Evolutionary conservation across 2,797 vertebrate species (phyloP).

Genomic region (Argyrosomus regius): DNA sequence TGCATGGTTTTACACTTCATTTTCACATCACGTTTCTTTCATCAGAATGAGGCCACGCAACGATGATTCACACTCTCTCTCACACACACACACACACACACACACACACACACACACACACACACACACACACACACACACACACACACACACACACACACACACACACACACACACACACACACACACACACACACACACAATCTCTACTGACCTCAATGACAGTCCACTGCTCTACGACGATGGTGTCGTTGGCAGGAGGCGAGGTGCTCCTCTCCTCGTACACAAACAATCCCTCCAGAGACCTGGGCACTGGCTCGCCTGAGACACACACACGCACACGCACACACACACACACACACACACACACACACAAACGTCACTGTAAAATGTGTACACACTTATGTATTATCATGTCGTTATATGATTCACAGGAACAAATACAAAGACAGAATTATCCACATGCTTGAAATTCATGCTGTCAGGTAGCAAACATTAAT

Average conservation of each 20-base stretch:
- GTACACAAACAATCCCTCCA: conserved; percentile 96
- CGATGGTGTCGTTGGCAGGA: conserved; percentile 95
- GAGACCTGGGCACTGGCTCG: conserved; percentile 91
- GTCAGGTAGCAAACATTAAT: not conserved
- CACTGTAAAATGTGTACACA: not conserved
- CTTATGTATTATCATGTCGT: not conserved
- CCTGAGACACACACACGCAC: conserved; percentile 79
- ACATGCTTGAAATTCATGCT: not conserved
- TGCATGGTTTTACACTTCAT: too few relatives aligned
- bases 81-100: not conserved
- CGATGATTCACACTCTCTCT: too few relatives aligned
- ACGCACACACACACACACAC: not conserved
- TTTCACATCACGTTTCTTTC: not conserved
- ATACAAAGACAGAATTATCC: not conserved
- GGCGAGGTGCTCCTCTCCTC: conserved; percentile 88
- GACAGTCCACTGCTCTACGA: conserved; percentile 98
- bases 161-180: conserved; percentile 10
- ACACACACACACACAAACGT: not conserved
- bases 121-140: too few relatives aligned
- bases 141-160: not conserved
- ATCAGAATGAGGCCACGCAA: not conserved
- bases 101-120: too few relatives aligned
- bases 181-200: conserved; percentile 5
- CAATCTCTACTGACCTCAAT: conserved; percentile 86
- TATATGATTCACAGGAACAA: not conserved